phyloP scores from a whole-genome alignment of 2,888 invertebrate genomes.

The Leucozona laternaria region DNA sequence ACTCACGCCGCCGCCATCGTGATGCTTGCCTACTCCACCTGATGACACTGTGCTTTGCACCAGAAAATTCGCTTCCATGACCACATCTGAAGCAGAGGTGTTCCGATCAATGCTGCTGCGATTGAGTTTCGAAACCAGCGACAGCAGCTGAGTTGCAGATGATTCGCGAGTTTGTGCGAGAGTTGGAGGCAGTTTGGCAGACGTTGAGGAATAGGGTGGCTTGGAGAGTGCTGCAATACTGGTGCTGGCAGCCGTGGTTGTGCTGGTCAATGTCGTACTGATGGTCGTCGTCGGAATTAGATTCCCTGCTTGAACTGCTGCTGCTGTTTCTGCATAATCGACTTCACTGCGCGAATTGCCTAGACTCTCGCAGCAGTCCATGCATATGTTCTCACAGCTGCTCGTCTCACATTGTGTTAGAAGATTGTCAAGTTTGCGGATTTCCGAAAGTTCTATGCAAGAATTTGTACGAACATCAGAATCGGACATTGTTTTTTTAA shows the following conservation, averaged over 20 bases:
- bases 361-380: conserved; percentile 78
- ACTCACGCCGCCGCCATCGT: conserved; percentile 33
- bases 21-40: conserved; percentile 48
- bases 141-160: conserved; percentile 69
- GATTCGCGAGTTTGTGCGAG: conserved; percentile 69
- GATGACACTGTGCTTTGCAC: conserved; percentile 54
- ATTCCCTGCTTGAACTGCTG: conserved; percentile 9
- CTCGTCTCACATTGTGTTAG: conserved; percentile 79
- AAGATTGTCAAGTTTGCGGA: conserved; percentile 78
- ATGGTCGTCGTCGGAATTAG: conserved; percentile 40
- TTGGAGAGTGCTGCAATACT: conserved; percentile 47
- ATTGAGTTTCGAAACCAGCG: conserved; percentile 73
- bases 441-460: conserved; percentile 79
- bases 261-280: conserved; percentile 40
- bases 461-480: conserved; percentile 78
- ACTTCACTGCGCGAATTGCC: conserved; percentile 77
- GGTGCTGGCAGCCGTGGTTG: conserved; percentile 39
- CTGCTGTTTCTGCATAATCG: conserved; percentile 53
- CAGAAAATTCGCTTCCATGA: conserved; percentile 77
- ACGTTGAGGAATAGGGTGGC: conserved; percentile 45
- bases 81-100: conserved; percentile 71
- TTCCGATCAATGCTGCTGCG: conserved; percentile 74
- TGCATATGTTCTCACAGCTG: conserved; percentile 79
- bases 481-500: conserved; percentile 78
- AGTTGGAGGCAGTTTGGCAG: conserved; percentile 64